These are phyloP conservation scores for Champsocephalus gunnari DNA, from an alignment of 2,797 vertebrate genomes.

Conservation along the genomic window DNA sequence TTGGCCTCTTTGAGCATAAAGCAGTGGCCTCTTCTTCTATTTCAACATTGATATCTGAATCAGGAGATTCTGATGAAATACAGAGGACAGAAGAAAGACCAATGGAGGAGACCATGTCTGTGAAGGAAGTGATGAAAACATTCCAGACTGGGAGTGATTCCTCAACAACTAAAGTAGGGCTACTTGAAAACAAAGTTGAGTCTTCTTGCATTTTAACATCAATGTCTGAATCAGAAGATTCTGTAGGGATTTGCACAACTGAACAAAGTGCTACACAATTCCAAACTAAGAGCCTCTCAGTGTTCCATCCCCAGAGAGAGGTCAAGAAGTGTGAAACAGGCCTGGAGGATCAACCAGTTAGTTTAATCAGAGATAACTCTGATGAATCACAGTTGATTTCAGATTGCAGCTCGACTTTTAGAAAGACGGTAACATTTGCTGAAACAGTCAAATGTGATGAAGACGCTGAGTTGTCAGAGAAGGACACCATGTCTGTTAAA, in stretches of 20 bases:
- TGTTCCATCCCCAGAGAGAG: slow-evolving; percentile 25
- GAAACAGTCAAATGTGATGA: slow-evolving; percentile 25
- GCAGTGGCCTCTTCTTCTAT: slow-evolving; percentile 55
- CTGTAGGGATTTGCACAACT: slow-evolving; percentile 13
- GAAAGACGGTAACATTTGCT: slow-evolving; percentile 37
- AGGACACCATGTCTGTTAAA: slow-evolving; percentile 91
- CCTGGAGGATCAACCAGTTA: slow-evolving; percentile 4
- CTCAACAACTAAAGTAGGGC: slow-evolving; percentile 86
- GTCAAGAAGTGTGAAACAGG: slow-evolving; percentile 19
- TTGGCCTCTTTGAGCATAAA: slow-evolving; percentile 95
- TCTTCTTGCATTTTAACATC: slow-evolving; percentile 26
- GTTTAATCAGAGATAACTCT: slow-evolving; percentile 19
- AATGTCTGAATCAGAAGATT: slow-evolving; percentile 50
- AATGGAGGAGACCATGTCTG: slow-evolving; percentile 88
- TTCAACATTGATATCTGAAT: slow-evolving; percentile 56
- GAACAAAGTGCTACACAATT: slow-evolving; percentile 20
- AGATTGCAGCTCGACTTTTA: slow-evolving; percentile 12
- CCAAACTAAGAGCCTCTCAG: slow-evolving; percentile 15
- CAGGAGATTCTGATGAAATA: slow-evolving; percentile 35
- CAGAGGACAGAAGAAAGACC: slow-evolving; percentile 26
- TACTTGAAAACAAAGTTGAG: slow-evolving; percentile 87
- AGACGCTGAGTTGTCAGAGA: slow-evolving; percentile 13
- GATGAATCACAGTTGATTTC: slow-evolving; percentile 44
- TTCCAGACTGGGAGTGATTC: slow-evolving; percentile 92
- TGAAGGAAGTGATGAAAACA: slow-evolving; percentile 91